Evolutionary conservation across 2,113 vertebrate species (phyloP).

Genomic region (Elaphurus davidianus): DNA sequence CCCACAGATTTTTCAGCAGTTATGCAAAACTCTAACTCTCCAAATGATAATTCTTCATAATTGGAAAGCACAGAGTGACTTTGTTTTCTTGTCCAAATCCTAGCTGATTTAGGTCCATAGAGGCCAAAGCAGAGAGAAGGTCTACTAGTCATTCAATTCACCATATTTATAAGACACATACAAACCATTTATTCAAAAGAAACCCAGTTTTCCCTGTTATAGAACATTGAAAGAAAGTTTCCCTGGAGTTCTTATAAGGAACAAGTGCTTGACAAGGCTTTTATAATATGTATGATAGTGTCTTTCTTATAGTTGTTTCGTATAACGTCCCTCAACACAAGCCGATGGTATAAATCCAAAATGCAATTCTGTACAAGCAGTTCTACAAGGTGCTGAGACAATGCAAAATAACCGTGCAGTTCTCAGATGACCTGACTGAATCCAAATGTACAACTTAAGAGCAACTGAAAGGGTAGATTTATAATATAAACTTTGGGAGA

Average conservation of each 20-base stretch:
- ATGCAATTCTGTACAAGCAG: neutral
- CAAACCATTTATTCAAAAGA: constrained; percentile 35
- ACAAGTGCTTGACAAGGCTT: neutral
- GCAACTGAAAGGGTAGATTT: neutral
- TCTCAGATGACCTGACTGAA: neutral
- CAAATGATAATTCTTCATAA: neutral
- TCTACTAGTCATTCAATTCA: neutral
- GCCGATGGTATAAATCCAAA: constrained; percentile 31
- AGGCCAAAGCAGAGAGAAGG: neutral
- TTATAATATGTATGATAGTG: neutral
- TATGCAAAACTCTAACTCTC: neutral
- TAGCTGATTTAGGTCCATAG: neutral
- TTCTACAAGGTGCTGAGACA: neutral
- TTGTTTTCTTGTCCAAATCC: neutral
- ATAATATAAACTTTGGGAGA: neutral
- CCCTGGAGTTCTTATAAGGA: neutral
- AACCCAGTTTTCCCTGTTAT: neutral
- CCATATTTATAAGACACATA: neutral
- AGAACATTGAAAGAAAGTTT: constrained; percentile 18
- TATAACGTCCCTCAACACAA: neutral
- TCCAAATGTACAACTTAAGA: neutral
- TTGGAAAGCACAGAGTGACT: neutral
- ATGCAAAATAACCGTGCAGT: neutral
- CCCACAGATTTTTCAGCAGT: neutral
- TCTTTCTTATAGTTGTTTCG: neutral